Evolutionary conservation across 2,888 invertebrate genomes (phyloP).

Genomic region (Ormia ochracea): DNA sequence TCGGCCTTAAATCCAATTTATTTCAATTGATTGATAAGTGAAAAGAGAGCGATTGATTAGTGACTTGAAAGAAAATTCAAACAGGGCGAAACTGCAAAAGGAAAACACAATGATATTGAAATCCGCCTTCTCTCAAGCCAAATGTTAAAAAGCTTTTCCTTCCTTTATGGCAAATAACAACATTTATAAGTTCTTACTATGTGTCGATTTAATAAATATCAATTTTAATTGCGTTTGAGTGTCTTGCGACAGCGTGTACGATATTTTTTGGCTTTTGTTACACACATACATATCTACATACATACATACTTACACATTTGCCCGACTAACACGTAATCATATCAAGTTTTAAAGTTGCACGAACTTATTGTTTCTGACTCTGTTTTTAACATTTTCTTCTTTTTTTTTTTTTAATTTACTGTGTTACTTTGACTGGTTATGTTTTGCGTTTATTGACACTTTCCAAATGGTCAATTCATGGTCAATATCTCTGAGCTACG

Average conservation of each 20-base stretch:
- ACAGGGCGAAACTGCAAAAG: constrained; percentile 8
- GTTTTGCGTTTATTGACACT: constrained; percentile 61
- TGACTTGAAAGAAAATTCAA: constrained; percentile 37
- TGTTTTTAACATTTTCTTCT: neutral
- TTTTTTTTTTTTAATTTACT: constrained; percentile 14
- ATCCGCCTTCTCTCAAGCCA: neutral
- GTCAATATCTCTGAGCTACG: constrained; percentile 50
- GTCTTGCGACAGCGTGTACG: constrained; percentile 4
- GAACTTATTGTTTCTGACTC: constrained; percentile 42
- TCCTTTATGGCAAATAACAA: neutral
- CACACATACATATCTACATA: neutral
- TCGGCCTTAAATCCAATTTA: constrained; percentile 24
- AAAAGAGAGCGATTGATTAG: constrained; percentile 60
- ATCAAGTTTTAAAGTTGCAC: constrained; percentile 48
- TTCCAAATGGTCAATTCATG: constrained; percentile 56
- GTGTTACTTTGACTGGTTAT: constrained; percentile 34
- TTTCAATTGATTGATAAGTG: constrained; percentile 60
- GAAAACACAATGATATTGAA: neutral
- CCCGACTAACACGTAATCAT: constrained; percentile 19
- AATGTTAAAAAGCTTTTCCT: neutral
- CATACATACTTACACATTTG: no score
- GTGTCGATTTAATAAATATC: constrained; percentile 31
- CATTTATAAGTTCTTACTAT: constrained; percentile 12
- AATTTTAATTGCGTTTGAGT: constrained; percentile 45
- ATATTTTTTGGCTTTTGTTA: constrained; percentile 1